Evolutionary conservation across 2,888 invertebrate genomes (phyloP).

Genomic region (Sialis fuliginosa): DNA sequence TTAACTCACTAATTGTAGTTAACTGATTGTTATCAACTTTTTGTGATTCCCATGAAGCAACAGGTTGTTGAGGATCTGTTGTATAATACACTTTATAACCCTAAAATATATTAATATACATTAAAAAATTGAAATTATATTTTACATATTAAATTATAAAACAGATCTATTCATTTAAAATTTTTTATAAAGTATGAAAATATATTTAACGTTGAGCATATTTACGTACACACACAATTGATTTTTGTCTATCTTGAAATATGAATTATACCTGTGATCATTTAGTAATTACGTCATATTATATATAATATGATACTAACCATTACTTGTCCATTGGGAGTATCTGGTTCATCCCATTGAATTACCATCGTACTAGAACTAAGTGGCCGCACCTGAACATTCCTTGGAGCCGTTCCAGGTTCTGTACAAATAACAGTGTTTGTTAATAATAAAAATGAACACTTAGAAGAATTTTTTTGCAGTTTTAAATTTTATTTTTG

Average conservation of each 20-base stretch:
- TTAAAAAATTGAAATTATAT: background rate
- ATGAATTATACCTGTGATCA: constrained; percentile 1
- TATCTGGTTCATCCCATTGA: constrained; percentile 96
- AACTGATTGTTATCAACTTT: constrained; percentile 85
- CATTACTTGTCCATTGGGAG: constrained; percentile 93
- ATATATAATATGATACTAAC: constrained; percentile 34
- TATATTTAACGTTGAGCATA: too few species aligned
- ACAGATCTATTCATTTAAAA: too few species aligned
- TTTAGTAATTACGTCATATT: constrained; percentile 5
- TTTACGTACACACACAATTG: too few species aligned
- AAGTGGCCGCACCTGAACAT: constrained; percentile 83
- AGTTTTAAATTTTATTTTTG: background rate
- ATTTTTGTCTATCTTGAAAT: too few species aligned
- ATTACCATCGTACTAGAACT: constrained; percentile 94
- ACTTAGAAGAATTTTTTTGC: background rate
- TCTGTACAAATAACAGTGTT: constrained; percentile 36
- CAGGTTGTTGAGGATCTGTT: constrained; percentile 65
- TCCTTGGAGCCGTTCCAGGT: constrained; percentile 88
- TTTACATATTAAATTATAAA: too few species aligned
- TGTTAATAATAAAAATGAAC: background rate
- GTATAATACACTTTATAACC: constrained; percentile 97
- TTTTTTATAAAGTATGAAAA: too few species aligned
- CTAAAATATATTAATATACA: constrained; percentile 30
- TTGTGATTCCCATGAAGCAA: constrained; percentile 85
- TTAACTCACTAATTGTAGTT: constrained; percentile 83